Percentiles rank a stretch among this genome's conserved stretches.
Evolutionary conservation across 2,888 invertebrate genomes (phyloP).

Genomic region (Pegoplata infirma): DNA sequence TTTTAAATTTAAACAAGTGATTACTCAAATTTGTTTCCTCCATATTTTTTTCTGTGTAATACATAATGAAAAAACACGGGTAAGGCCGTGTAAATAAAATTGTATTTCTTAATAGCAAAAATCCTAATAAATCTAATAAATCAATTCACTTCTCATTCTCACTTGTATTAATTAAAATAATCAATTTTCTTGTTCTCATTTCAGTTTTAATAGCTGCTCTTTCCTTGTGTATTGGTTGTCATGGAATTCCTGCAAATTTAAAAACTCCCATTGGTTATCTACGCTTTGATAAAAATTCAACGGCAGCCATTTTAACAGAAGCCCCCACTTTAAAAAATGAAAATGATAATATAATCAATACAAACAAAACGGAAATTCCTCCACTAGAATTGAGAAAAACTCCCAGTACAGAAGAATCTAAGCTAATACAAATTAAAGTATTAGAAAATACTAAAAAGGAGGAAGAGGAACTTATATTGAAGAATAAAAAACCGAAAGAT

Average conservation of each 20-base stretch:
- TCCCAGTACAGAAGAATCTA: not conserved
- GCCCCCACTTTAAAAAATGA: not conserved
- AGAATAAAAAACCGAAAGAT: not conserved
- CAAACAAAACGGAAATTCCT: not conserved
- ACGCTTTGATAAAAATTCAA: not conserved
- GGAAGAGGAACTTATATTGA: not conserved
- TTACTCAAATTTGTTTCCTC: too few relatives aligned
- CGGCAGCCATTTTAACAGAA: not conserved
- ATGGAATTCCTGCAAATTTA: not conserved
- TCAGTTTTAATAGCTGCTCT: not conserved
- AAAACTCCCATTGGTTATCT: not conserved
- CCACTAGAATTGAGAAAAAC: not conserved
- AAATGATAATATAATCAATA: not conserved
- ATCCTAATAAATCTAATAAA: too few relatives aligned
- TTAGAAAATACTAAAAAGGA: not conserved
- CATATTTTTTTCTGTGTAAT: too few relatives aligned
- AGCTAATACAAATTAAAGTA: not conserved
- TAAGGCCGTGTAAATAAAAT: too few relatives aligned
- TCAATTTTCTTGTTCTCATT: too few relatives aligned
- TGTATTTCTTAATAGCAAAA: too few relatives aligned
- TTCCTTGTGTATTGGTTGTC: not conserved
- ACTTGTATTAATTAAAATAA: too few relatives aligned
- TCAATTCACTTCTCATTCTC: too few relatives aligned
- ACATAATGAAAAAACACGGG: too few relatives aligned
- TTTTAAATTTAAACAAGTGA: too few relatives aligned